phyloP scores from a whole-genome alignment of 2,113 vertebrate species.

The Calidris pygmaea region DNA sequence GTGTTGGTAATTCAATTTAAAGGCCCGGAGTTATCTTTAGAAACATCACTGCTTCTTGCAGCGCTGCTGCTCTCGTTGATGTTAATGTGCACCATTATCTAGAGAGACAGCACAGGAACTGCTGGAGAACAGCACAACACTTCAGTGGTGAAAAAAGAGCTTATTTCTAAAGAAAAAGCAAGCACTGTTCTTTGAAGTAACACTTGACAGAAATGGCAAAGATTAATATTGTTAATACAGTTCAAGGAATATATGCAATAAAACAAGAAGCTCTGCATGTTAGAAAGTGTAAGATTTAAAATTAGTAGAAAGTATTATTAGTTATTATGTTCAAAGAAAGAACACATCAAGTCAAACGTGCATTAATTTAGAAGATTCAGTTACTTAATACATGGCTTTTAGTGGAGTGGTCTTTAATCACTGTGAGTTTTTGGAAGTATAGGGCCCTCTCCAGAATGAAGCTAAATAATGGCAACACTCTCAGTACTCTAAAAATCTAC shows the following conservation, averaged over 20 bases:
- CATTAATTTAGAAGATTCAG: not conserved
- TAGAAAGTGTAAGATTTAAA: not conserved
- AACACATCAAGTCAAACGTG: not conserved
- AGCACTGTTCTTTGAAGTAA: not conserved
- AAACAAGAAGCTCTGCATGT: not conserved
- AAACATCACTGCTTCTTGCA: constrained; percentile 39
- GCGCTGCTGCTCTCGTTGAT: not conserved
- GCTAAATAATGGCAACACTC: not conserved
- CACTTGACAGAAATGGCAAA: not conserved
- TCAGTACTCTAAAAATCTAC: not conserved
- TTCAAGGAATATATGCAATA: not conserved
- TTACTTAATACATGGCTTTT: not conserved
- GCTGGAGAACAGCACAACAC: not conserved
- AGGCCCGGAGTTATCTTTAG: constrained; percentile 53
- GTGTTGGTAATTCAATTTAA: constrained; percentile 44
- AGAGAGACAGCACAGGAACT: constrained; percentile 26
- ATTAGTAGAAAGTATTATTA: not conserved
- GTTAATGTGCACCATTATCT: constrained; percentile 32
- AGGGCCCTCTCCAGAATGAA: not conserved
- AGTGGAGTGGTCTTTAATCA: not conserved
- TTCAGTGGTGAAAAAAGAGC: not conserved
- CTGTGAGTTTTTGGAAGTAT: not conserved
- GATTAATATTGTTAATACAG: not conserved
- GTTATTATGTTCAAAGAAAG: not conserved
- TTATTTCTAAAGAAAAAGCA: not conserved